phyloP scores from a whole-genome alignment of 1,140 invertebrate species.

The Galleria mellonella region DNA sequence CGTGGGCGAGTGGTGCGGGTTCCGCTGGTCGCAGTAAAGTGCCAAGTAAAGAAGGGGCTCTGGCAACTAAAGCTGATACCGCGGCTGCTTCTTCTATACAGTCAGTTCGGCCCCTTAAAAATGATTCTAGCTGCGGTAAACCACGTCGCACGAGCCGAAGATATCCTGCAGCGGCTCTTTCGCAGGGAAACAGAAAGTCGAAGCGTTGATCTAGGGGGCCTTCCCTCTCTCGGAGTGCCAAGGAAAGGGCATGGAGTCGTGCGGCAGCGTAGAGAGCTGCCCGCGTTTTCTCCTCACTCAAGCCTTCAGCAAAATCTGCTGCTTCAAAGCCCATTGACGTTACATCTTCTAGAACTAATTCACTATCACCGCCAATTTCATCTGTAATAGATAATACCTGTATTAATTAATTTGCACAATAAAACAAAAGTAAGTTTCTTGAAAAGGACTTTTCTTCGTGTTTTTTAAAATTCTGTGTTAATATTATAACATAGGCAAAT shows the following conservation, averaged over 20 bases:
- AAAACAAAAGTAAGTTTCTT: too few relatives aligned
- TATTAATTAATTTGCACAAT: too few relatives aligned
- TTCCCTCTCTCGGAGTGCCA: constrained; percentile 79
- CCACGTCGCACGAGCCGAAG: constrained; percentile 84
- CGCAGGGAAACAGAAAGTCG: constrained; percentile 84
- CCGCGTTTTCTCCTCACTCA: constrained; percentile 77
- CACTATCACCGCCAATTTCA: constrained; percentile 76
- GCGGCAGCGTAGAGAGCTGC: constrained; percentile 83
- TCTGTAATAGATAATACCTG: constrained; percentile 32
- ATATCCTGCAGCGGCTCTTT: constrained; percentile 84
- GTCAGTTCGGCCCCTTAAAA: constrained; percentile 79
- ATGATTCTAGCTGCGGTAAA: constrained; percentile 81
- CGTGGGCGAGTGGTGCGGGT: constrained; percentile 83
- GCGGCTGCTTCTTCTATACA: constrained; percentile 56
- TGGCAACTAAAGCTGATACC: constrained; percentile 46
- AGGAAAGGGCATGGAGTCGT: constrained; percentile 80
- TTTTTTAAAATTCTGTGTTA: too few relatives aligned
- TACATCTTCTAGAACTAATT: constrained; percentile 70
- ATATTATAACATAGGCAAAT: too few relatives aligned
- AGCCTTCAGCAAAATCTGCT: constrained; percentile 79
- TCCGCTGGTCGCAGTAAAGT: constrained; percentile 80
- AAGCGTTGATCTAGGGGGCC: constrained; percentile 79
- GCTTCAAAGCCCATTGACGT: constrained; percentile 63
- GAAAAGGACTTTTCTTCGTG: too few relatives aligned
- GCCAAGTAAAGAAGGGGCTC: constrained; percentile 66